A percentile compares a stretch with the other conserved stretches of the same genome.
Evolutionary conservation across 2,888 invertebrate species (phyloP).

Genomic region (Eutolmus rufibarbis): DNA sequence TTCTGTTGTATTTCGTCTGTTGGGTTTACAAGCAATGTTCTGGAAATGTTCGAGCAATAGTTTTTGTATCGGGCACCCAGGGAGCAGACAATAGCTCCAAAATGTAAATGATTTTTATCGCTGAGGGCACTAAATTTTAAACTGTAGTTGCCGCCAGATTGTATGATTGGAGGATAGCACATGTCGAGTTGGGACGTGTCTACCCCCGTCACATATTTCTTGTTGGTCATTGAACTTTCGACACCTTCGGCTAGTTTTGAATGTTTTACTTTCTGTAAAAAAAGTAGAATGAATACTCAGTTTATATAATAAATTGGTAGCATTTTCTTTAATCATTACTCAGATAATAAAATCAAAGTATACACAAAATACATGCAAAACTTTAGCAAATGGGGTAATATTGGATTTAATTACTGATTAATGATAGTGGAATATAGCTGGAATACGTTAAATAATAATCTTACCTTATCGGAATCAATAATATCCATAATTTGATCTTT

Average conservation of each 20-base stretch:
- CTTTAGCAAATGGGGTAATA: no score
- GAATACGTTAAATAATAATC: neutral
- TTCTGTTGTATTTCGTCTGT: conserved; percentile 78
- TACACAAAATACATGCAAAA: no score
- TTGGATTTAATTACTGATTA: no score
- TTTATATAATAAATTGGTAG: no score
- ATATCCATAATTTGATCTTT: conserved; percentile 99
- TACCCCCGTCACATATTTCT: conserved; percentile 91
- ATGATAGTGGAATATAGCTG: no score
- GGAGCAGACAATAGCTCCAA: conserved; percentile 94
- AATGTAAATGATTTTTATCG: conserved; percentile 93
- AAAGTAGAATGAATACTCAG: neutral
- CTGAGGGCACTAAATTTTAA: conserved; percentile 96
- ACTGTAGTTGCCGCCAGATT: conserved; percentile 97
- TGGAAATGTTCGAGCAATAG: conserved; percentile 97
- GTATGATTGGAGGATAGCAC: conserved; percentile 99
- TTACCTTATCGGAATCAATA: conserved; percentile 93
- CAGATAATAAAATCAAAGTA: no score
- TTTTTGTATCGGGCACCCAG: conserved; percentile 95
- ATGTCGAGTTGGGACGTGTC: conserved; percentile 91
- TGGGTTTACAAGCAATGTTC: conserved; percentile 96
- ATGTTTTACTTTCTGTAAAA: conserved; percentile 89
- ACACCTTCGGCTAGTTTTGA: conserved; percentile 93
- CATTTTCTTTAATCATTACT: no score
- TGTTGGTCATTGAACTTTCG: conserved; percentile 91